These are phyloP conservation scores for Temnothorax nylanderi DNA, from an alignment of 1,140 invertebrate species.

Conservation along the genomic window DNA sequence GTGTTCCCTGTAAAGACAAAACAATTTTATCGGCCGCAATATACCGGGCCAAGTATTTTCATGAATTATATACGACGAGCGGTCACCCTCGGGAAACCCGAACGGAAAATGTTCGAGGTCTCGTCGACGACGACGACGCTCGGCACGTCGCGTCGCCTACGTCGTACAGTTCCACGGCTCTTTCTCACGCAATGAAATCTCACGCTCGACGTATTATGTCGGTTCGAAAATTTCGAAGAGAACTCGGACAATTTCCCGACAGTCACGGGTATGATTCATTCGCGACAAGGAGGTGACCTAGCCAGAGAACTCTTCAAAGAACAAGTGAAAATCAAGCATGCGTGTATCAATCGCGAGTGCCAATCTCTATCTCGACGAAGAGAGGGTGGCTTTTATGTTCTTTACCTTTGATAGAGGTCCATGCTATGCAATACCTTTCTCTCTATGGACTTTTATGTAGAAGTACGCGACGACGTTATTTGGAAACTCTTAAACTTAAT, in stretches of 20 bases:
- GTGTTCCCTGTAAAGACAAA: conserved; percentile 47
- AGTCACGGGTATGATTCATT: conserved; percentile 38
- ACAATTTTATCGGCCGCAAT: conserved; percentile 67
- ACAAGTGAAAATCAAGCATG: conserved; percentile 72
- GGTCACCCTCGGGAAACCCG: conserved; percentile 14
- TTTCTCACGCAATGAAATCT: conserved; percentile 36
- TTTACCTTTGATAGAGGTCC: conserved; percentile 66
- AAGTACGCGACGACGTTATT: background rate
- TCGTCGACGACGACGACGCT: background rate
- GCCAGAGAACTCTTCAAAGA: conserved; percentile 63
- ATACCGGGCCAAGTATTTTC: conserved; percentile 27
- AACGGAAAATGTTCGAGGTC: conserved; percentile 33
- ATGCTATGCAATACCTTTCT: conserved; percentile 12
- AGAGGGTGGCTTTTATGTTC: conserved; percentile 60
- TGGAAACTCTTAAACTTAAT: conserved; percentile 38
- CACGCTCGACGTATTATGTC: conserved; percentile 41
- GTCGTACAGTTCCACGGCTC: background rate
- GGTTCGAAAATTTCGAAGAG: conserved; percentile 43
- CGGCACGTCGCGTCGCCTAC: background rate
- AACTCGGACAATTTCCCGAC: conserved; percentile 42
- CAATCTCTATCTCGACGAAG: conserved; percentile 58
- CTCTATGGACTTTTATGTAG: conserved; percentile 56
- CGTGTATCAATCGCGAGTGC: conserved; percentile 72
- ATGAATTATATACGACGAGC: conserved; percentile 36
- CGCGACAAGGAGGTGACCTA: background rate